Evolutionary conservation across 2,113 vertebrate species (phyloP).

Genomic region (Catharus fuscescens): DNA sequence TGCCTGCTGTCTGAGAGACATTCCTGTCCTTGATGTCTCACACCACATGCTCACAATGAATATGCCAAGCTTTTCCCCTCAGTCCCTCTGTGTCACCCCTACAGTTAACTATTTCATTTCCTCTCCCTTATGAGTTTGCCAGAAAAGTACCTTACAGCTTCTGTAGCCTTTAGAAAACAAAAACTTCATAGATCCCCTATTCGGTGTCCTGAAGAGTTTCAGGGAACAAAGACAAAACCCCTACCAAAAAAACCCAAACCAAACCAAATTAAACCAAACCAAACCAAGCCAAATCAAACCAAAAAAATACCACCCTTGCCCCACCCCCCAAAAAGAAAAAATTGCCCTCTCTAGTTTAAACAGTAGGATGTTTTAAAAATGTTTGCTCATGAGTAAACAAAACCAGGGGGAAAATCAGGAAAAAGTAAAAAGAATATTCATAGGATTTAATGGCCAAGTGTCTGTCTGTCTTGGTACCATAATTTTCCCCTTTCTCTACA

Average conservation of each 20-base stretch:
- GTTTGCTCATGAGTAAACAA: not conserved
- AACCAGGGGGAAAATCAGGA: not conserved
- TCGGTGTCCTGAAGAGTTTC: not conserved
- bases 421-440: not conserved
- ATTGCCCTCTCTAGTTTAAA: not conserved
- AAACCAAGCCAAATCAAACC: no score
- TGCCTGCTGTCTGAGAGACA: not conserved
- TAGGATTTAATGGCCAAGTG: not conserved
- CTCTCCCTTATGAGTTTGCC: not conserved
- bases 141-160: not conserved
- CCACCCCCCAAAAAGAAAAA: not conserved
- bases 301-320: no score
- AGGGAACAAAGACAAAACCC: not conserved
- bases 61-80: not conserved
- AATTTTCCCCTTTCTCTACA: not conserved
- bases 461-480: not conserved
- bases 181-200: not conserved
- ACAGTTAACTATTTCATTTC: not conserved
- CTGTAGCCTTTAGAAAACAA: not conserved
- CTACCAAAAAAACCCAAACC: not conserved
- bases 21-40: not conserved
- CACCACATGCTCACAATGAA: not conserved
- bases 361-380: not conserved
- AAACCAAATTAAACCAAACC: no score
- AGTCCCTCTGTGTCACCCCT: not conserved